Percentiles rank a stretch among this genome's conserved stretches.
These are phyloP conservation scores for Iphiclides podalirius DNA, from an alignment of 2,888 invertebrate genomes.

Conservation along the genomic window DNA sequence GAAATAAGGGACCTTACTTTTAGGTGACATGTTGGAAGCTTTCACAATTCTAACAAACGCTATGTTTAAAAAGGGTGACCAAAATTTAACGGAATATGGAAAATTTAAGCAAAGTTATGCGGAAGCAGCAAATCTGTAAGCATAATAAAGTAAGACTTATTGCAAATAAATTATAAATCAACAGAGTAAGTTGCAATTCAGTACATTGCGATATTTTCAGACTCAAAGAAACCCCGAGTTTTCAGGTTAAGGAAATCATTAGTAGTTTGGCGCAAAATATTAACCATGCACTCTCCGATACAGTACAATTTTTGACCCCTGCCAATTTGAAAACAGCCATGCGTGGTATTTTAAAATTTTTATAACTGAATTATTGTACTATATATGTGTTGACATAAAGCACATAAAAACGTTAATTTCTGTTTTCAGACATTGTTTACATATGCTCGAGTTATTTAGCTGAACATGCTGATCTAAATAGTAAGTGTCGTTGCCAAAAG, in stretches of 20 bases:
- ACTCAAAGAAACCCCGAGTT: conserved; percentile 46
- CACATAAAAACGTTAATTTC: conserved; percentile 24
- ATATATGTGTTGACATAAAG: neutral
- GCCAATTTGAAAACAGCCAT: conserved; percentile 39
- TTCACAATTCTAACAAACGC: conserved; percentile 51
- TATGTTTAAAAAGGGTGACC: conserved; percentile 52
- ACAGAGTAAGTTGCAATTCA: conserved; percentile 2
- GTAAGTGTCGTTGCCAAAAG: too few species aligned
- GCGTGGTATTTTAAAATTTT: conserved; percentile 42
- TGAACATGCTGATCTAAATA: conserved; percentile 57
- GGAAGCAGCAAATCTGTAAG: conserved; percentile 57
- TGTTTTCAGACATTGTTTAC: conserved; percentile 52
- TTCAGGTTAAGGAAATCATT: conserved; percentile 48
- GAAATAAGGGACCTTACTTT: too few species aligned
- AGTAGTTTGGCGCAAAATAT: conserved; percentile 40
- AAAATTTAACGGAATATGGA: conserved; percentile 45
- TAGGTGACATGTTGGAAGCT: conserved; percentile 58
- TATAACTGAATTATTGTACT: neutral
- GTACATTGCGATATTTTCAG: conserved; percentile 35
- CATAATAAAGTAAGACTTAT: neutral
- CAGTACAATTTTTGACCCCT: conserved; percentile 45
- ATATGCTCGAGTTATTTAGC: conserved; percentile 59
- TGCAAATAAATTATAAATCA: too few species aligned
- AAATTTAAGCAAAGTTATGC: conserved; percentile 51
- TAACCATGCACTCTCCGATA: conserved; percentile 38